Evolutionary conservation across 35 echinoderm and acorn worm species (phyloP), one percentile per base, ranked within the genome.

Genomic region (Anneissia japonica): DNA sequence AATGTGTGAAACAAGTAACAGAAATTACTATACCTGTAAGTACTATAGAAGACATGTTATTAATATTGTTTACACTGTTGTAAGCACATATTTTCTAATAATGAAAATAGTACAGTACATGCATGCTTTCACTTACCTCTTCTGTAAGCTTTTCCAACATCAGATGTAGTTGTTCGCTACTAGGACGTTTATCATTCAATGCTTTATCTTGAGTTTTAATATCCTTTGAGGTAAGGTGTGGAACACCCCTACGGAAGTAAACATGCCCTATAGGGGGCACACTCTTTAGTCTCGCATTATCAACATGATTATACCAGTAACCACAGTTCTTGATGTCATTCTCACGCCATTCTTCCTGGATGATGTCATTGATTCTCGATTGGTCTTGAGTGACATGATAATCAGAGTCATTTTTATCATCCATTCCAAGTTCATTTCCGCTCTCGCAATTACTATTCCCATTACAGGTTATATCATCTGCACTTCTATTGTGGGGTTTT

Each of bases 151-250:
- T 79, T 32, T 83, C 76, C 43, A 86, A 74, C 90, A 92, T 92
- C 35, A 92, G 56, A 33, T 85, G 39, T 76, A 96, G 36, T 72
- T 96, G 94, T 51, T 96, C 94, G 74, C 89, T 96, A 55, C 86
- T 90, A 26, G 94, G 94, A 35, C 79, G 51, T 12, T 16, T 9
- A 64, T 9, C 51, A 9, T 64, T 64, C 2, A 6, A 1, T 64
- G 21, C 19, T 19, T 64, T 23, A n/a, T n/a, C n/a, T n/a, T n/a
- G n/a, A n/a, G n/a, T n/a, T 45, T 45, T 23, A 64, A 9, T 23
- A 45, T 64, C 2, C 19, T 64, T 9, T 23, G 19, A 64, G 2
- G 51, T 2, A 9, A 64, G 21, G 1, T 64, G 51, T 64, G 51
- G 51, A 2, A 64, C 51, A 64, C 51, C 51, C 26, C 51, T 64